Base-by-base conservation (phyloP, 2,113 vertebrate species). In the Gasterosteus aculeatus region DNA sequence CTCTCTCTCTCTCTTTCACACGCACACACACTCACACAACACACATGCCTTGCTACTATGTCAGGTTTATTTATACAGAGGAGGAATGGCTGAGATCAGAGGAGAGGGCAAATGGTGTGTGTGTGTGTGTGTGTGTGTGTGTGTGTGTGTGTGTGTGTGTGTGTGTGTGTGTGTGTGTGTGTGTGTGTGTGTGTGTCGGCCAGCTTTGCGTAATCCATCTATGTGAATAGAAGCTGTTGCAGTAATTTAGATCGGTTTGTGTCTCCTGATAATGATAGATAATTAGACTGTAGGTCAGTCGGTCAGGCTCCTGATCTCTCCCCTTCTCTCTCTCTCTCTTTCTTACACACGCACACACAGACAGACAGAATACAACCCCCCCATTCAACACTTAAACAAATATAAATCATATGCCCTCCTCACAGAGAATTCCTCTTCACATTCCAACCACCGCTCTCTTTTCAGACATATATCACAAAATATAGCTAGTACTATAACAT, bases 201-300 rank as follows among this genome's bases (percentile, higher is more conserved):
- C 73, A 80, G 86, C 64, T 84, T 77, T 89, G 71, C 90, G 88
- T 89, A 90, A 92, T 90, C 87, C 82, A 90, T 90, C 89, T 86
- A 88, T 85, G 86, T 90, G 87, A 90, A 91, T 91, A 87, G 91
- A 86, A 91, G 90, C 86, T 89, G 90, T 89, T 90, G 89, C 77
- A 90, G 90, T 90, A 92, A 92, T 91, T 91, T 91, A 89, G 89
- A 92, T 92, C 80, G 42, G 87, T 90, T 87, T 88, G 90, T 91
- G 89, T 91, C 90, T 91, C 88, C 87, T 91, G 89, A 90, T 91
- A 92, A 92, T 92, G 86, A 91, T 79, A 87, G 83, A 91, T 92
- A 92, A 91, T 92, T 92, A 90, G 89, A 90, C 90, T 90, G 85
- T 87, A 88, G 91, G 91, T 91, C 90, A 92, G 91, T 91, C 84